Evolutionary conservation across 2,888 invertebrate genomes (phyloP), one percentile per base, ranked within the genome.

Genomic region (Meandrusa payeni): DNA sequence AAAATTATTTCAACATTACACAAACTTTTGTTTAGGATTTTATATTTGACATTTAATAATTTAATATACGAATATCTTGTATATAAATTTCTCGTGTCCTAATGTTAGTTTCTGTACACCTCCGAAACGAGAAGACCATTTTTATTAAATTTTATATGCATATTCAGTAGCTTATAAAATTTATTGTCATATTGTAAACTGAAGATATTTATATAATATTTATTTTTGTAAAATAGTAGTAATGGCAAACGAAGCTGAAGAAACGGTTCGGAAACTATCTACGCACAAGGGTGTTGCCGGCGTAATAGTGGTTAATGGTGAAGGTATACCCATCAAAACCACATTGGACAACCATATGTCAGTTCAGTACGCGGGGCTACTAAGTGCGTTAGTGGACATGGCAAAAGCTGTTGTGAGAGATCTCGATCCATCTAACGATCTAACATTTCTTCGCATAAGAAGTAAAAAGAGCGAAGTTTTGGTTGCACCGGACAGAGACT

Each of bases 381-480:
- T 99, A 78, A 94, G 94, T 61, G 94, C 96, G 46, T 77, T 99
- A 39, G 92, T 97, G 0, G 94, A 95, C 55, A 96, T 95, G 81
- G 97, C 98, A 1, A 91, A 95, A 44, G 94, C 95, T 59, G 95
- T 96, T 0, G 95, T 98, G 0, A 86, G 97, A 52, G 99, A 99
- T 74, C 87, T 99, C 61, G 99, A 99, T 77, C 96, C 97, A 4
- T 92, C 95, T 0, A 98, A 99, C 75, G 98, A 99, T 72, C 88
- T 99, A 42, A 97, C 97, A 19, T 99, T 99, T 74, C 87, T 99
- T 11, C 91, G 99, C 46, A 93, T 99, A 45, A 90, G 98, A 53
- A 97, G 98, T 45, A 97, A 96, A 85, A 98, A 97, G 70, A 96
- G 97, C 77, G 99, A 99, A 88, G 96, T 99, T 50, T 96, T 99